Conservation (phyloP, 1,140 invertebrate genomes). For the Drosophila pruinosa region DNA sequence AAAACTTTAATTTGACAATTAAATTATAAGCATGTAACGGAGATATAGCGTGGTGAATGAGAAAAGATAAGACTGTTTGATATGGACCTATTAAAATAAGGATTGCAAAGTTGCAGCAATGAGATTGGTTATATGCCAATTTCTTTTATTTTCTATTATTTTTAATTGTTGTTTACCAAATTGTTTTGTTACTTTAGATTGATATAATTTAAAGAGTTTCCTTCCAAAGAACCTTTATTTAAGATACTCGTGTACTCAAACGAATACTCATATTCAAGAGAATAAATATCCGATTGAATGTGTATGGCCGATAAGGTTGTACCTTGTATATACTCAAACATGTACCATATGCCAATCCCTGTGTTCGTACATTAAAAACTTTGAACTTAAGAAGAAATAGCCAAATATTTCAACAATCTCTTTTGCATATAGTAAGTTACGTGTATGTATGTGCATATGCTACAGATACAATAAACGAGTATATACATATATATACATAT, state of each 20-base stretch:
- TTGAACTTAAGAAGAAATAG: conserved; percentile 33
- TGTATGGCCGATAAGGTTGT: no score
- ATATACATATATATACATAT: neutral
- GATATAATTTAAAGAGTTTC: no score
- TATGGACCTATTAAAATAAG: neutral
- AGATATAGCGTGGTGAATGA: neutral
- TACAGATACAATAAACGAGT: conserved; percentile 17
- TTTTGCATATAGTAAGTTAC: conserved; percentile 43
- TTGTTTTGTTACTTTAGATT: no score
- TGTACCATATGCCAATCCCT: conserved; percentile 31
- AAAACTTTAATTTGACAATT: no score
- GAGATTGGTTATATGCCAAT: no score
- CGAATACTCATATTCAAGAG: no score
- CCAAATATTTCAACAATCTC: conserved; percentile 46
- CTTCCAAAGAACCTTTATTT: no score
- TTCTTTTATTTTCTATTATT: no score
- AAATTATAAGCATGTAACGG: neutral
- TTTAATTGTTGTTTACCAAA: no score
- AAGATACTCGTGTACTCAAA: no score
- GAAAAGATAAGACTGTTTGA: neutral
- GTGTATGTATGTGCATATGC: conserved; percentile 28
- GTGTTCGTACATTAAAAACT: conserved; percentile 31
- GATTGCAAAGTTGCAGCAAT: neutral
- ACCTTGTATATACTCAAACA: no score
- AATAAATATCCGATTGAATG: no score